Percentiles rank a stretch among this genome's conserved stretches.
Evolutionary conservation across 2,113 vertebrate genomes (phyloP).

Genomic region (Chaetops frenatus): DNA sequence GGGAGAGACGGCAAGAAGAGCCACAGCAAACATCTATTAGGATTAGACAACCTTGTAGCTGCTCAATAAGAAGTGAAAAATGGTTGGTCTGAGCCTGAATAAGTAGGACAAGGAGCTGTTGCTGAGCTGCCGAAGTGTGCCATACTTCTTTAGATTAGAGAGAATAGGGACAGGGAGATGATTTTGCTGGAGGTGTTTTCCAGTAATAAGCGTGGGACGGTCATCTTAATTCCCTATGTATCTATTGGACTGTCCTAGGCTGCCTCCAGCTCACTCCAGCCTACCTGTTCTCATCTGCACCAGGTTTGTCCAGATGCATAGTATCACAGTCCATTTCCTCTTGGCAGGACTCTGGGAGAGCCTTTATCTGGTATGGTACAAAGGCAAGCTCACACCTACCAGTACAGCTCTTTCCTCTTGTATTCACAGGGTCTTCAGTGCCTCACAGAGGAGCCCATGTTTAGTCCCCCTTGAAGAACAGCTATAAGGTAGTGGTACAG

Average conservation of each 20-base stretch:
- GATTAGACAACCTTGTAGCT: background rate
- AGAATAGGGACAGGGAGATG: background rate
- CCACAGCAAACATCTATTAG: background rate
- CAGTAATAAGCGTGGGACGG: background rate
- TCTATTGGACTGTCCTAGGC: background rate
- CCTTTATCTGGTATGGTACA: background rate
- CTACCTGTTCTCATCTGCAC: background rate
- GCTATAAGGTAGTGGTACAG: background rate
- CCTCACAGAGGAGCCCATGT: background rate
- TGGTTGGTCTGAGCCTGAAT: background rate
- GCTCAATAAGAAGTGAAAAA: background rate
- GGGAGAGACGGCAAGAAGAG: background rate
- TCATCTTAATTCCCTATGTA: background rate
- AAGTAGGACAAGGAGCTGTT: background rate
- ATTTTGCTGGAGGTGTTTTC: background rate
- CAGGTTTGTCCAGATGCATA: background rate
- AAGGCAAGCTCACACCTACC: background rate
- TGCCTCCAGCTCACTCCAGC: background rate
- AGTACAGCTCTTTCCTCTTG: background rate
- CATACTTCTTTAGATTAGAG: background rate
- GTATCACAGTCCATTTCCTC: background rate
- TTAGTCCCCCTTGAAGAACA: background rate
- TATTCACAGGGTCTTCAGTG: background rate
- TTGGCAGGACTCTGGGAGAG: background rate
- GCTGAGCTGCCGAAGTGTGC: background rate